These are phyloP conservation scores for Calephelis nemesis DNA, from an alignment of 1,140 invertebrate species.

Conservation along the genomic window DNA sequence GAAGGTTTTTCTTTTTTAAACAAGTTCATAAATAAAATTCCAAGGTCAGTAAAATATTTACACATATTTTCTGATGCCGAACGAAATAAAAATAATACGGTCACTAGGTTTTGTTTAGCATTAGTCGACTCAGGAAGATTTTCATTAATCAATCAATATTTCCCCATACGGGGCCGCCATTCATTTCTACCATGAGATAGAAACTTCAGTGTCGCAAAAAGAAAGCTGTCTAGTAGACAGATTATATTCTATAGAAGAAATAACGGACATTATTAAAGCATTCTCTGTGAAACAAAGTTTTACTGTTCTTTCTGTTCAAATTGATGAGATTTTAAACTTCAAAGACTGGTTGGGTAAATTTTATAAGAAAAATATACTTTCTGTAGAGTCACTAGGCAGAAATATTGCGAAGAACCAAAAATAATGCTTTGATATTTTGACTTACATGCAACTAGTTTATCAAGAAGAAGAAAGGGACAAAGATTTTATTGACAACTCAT, in stretches of 20 bases:
- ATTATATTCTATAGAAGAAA: slow-evolving; percentile 10
- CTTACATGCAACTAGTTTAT: slow-evolving; percentile 2
- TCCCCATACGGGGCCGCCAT: background rate
- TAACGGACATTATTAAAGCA: background rate
- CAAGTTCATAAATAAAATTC: background rate
- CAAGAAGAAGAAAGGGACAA: background rate
- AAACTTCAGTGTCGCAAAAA: slow-evolving; percentile 6
- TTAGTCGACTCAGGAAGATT: slow-evolving; percentile 8
- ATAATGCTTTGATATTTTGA: background rate
- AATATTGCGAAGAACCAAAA: slow-evolving; percentile 4
- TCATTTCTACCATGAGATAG: background rate
- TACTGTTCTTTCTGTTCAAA: slow-evolving; percentile 1
- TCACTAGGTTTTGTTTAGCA: background rate
- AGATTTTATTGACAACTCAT: slow-evolving; percentile 5
- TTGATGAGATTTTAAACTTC: background rate
- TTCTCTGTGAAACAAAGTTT: background rate
- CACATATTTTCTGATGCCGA: slow-evolving; percentile 3
- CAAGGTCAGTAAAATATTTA: slow-evolving; percentile 7
- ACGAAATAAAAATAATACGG: background rate
- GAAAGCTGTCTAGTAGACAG: slow-evolving; percentile 2
- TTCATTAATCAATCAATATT: slow-evolving; percentile 3
- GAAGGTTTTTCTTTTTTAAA: no score
- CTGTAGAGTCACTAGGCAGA: background rate
- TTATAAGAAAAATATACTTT: slow-evolving; percentile 9
- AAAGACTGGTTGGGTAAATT: background rate